A percentile compares a stretch with the other conserved stretches of the same genome.
These are phyloP conservation scores for Neoitamus cyanurus DNA, from an alignment of 2,888 invertebrate genomes.

Conservation along the genomic window DNA sequence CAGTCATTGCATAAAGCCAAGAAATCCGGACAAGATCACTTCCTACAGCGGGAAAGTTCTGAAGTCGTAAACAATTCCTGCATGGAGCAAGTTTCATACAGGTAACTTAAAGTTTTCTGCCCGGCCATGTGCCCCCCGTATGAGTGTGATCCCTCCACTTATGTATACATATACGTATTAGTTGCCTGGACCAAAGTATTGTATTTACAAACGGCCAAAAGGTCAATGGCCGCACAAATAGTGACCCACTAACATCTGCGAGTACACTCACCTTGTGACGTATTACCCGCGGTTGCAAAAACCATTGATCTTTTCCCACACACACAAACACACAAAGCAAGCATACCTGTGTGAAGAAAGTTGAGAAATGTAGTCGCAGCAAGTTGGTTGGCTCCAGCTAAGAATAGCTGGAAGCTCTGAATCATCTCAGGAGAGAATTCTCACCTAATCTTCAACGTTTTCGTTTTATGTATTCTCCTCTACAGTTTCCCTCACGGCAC, in stretches of 20 bases:
- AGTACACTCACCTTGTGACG: conserved; percentile 68
- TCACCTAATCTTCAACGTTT: conserved; percentile 16
- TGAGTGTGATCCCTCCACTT: neutral
- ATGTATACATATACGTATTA: conserved; percentile 6
- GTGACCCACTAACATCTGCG: conserved; percentile 68
- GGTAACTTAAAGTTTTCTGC: conserved; percentile 18
- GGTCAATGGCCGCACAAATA: conserved; percentile 67
- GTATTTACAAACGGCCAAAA: conserved; percentile 62
- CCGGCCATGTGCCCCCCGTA: neutral
- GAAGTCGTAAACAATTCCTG: conserved; percentile 38
- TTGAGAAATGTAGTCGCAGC: conserved; percentile 13
- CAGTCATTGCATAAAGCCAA: conserved; percentile 36
- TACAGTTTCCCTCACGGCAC: conserved; percentile 1
- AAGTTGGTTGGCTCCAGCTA: neutral
- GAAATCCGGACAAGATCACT: conserved; percentile 40
- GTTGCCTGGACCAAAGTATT: conserved; percentile 45
- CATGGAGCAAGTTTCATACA: conserved; percentile 34
- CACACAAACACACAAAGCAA: neutral
- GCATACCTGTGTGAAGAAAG: conserved; percentile 6
- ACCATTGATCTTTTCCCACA: conserved; percentile 52
- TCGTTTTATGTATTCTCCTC: conserved; percentile 13
- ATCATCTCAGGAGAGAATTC: conserved; percentile 37
- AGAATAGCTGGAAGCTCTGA: conserved; percentile 11
- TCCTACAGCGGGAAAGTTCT: conserved; percentile 46
- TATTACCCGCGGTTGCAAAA: conserved; percentile 58